Conservation (phyloP, 2,113 vertebrate genomes). For the Grantiella picta region DNA sequence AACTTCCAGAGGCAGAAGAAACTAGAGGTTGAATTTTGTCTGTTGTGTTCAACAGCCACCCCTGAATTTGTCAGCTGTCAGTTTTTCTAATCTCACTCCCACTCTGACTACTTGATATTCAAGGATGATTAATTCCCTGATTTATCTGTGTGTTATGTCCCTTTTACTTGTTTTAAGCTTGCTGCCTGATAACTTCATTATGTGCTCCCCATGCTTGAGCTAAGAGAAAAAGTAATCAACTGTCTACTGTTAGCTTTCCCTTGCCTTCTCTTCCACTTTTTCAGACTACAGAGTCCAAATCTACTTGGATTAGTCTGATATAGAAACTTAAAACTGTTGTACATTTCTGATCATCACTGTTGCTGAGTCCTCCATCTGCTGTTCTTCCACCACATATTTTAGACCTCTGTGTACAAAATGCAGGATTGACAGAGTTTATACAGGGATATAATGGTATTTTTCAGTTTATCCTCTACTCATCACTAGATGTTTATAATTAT, state of each 20-base stretch:
- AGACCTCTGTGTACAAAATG: neutral
- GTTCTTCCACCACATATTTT: neutral
- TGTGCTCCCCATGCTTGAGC: neutral
- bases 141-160: neutral
- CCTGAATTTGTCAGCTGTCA: neutral
- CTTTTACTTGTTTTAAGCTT: neutral
- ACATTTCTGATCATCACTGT: neutral
- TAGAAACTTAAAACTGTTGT: neutral
- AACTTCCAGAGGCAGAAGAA: neutral
- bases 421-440: neutral
- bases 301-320: neutral
- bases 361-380: neutral
- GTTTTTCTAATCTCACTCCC: neutral
- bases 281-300: neutral
- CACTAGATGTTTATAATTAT: neutral
- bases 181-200: neutral
- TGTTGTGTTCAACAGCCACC: neutral
- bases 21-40: neutral
- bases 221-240: neutral
- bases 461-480: neutral
- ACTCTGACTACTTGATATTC: neutral
- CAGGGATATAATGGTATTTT: neutral
- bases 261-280: neutral
- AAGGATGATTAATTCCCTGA: fast-evolving
- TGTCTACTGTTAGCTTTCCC: neutral